Conservation (phyloP, 2,888 invertebrate genomes). For the Smittia sp. region DNA sequence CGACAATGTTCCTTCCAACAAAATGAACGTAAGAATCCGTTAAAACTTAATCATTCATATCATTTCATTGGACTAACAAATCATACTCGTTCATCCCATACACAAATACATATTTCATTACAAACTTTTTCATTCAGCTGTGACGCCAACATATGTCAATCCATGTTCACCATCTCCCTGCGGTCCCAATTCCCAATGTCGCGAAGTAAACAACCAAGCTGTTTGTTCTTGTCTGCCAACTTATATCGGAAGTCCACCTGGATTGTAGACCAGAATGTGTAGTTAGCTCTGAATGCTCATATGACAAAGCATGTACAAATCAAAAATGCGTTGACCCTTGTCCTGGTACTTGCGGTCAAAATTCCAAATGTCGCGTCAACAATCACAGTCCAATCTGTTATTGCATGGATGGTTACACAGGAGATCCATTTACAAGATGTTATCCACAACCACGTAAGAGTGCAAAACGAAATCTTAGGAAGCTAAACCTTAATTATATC, state of each 20-base stretch:
- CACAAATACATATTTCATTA: neutral
- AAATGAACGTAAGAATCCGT: slow-evolving; percentile 62
- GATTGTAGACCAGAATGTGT: slow-evolving; percentile 60
- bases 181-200: slow-evolving; percentile 66
- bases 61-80: neutral
- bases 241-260: slow-evolving; percentile 61
- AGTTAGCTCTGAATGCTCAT: slow-evolving; percentile 58
- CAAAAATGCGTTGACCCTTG: slow-evolving; percentile 74
- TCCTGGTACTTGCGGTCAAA: slow-evolving; percentile 69
- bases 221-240: slow-evolving; percentile 61
- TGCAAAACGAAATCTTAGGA: slow-evolving; percentile 43
- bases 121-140: neutral
- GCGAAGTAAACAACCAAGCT: slow-evolving; percentile 60
- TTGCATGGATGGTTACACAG: slow-evolving; percentile 66
- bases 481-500: slow-evolving; percentile 52
- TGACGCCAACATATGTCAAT: slow-evolving; percentile 53
- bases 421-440: slow-evolving; percentile 81
- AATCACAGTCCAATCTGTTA: slow-evolving; percentile 69
- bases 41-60: slow-evolving; percentile 43
- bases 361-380: slow-evolving; percentile 67
- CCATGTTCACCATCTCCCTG: slow-evolving; percentile 72
- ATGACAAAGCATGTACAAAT: slow-evolving; percentile 63
- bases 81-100: neutral
- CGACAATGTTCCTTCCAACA: slow-evolving; percentile 61
- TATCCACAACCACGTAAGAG: slow-evolving; percentile 51